Base-by-base conservation (phyloP, 2,888 invertebrate genomes). In the Coremacera marginata region DNA sequence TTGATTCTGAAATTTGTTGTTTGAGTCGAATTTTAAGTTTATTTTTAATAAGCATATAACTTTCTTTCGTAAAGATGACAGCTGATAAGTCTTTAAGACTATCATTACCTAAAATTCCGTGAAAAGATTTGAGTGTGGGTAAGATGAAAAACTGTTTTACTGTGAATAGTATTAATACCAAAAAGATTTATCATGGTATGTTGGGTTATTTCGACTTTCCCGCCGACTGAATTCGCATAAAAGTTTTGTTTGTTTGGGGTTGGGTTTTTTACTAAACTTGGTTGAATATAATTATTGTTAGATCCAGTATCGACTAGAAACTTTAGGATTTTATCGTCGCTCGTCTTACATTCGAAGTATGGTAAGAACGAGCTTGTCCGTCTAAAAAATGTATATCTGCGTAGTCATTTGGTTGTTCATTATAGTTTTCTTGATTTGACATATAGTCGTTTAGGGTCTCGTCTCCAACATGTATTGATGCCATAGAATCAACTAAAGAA, bases 351-450 rank as follows among this genome's bases (percentile, higher is more conserved):
- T 16, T 70, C 25, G 9, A 70, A 19, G 19, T 22, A 70, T 1
- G 70, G 70, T 9, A 70, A 49, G 1, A 27, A 70, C 0, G 70
- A 70, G 44, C n/a, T 11, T 4, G 25, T 67, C 3, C 37, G 7
- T 9, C 37, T 67, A 67, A 67, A 67, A 67, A 67, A 67, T 67
- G 31, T 0, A 51, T 70, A 11, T 70, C 70, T 14, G 31, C 16
- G 8, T 52, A 52, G 7, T 70, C 70, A 16, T 9, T 8, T 22
- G 7, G 3, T 5, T 14, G 2, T n/a, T 25, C 8, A 22, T 67
- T 9, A 8, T 67, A 19, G n/a, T 19, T 34, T 2, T 22, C 9
- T 14, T 22, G 22, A n/a, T 2, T 16, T 11, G 37, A 37, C 37
- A 37, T 37, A 37, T 37, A 37, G 37, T 37, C 37, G 8, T 8